These are phyloP conservation scores for Ochropleura leucogaster DNA, from an alignment of 2,888 invertebrate genomes.

Conservation along the genomic window DNA sequence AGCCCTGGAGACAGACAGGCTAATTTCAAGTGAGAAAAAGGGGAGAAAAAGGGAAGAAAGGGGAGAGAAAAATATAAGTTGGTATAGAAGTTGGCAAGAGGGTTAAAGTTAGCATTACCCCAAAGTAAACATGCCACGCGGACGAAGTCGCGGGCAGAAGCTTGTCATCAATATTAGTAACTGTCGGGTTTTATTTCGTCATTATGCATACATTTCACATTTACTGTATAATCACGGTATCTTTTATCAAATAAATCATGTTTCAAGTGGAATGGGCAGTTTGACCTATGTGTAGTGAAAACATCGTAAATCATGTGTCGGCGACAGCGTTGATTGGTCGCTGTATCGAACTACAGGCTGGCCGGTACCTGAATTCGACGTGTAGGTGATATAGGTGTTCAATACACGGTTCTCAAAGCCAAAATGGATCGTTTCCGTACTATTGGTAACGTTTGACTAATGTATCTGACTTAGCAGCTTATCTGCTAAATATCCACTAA, in stretches of 20 bases:
- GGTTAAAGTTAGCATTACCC: too few species aligned
- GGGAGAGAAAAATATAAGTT: too few species aligned
- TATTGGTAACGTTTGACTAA: background rate
- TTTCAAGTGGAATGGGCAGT: slow-evolving; percentile 1
- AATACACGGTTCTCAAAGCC: background rate
- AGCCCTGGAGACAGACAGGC: too few species aligned
- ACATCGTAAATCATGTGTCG: slow-evolving; percentile 26
- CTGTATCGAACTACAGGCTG: slow-evolving; percentile 11
- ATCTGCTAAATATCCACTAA: background rate
- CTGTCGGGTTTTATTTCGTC: background rate
- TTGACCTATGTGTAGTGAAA: slow-evolving; percentile 11
- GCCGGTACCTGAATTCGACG: background rate
- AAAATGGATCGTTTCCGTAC: background rate
- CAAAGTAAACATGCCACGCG: too few species aligned
- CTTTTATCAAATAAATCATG: slow-evolving; percentile 27
- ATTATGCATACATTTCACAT: slow-evolving; percentile 9
- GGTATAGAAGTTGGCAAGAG: too few species aligned
- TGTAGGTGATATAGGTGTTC: slow-evolving; percentile 3
- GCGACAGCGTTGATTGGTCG: slow-evolving; percentile 32
- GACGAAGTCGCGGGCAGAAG: too few species aligned
- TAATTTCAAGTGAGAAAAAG: too few species aligned
- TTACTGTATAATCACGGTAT: slow-evolving; percentile 13
- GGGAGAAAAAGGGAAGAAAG: too few species aligned
- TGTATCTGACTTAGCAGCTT: background rate
- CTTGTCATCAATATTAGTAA: slow-evolving; percentile 15